These are phyloP conservation scores for Halocynthia roretzi DNA, from an alignment of 23 tunicate genomes.

Conservation along the genomic window DNA sequence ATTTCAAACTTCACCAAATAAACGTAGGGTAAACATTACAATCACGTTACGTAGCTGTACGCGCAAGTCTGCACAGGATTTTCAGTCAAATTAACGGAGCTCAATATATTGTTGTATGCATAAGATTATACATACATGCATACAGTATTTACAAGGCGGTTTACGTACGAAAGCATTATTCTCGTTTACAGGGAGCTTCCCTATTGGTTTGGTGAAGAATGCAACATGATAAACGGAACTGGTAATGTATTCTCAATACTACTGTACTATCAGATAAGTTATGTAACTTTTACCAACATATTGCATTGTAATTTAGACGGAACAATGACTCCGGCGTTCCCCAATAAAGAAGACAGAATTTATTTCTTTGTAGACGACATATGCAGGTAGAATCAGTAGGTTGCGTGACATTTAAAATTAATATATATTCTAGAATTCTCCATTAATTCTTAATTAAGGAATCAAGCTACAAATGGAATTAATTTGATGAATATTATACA, in stretches of 20 bases:
- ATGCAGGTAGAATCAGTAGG: conserved; percentile 54
- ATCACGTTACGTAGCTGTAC: too few relatives aligned
- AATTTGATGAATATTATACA: too few relatives aligned
- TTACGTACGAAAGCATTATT: background rate
- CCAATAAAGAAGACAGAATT: conserved; percentile 48
- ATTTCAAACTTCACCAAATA: background rate
- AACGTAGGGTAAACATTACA: too few relatives aligned
- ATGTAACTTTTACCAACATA: background rate
- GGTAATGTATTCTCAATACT: conserved; percentile 24
- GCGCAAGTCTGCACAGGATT: too few relatives aligned
- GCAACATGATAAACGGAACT: conserved; percentile 96
- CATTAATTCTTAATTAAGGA: too few relatives aligned
- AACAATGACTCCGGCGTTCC: conserved; percentile 73
- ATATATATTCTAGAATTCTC: too few relatives aligned
- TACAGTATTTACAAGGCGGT: background rate
- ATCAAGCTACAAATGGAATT: too few relatives aligned
- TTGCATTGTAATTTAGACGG: conserved; percentile 42
- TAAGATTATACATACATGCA: background rate
- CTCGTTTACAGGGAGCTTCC: conserved; percentile 36
- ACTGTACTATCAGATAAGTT: background rate
- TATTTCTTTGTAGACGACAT: conserved; percentile 91
- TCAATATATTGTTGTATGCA: too few relatives aligned
- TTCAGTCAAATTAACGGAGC: too few relatives aligned
- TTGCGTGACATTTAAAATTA: too few relatives aligned
- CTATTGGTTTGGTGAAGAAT: conserved; percentile 59